Percentiles rank a stretch among this genome's conserved stretches.
Evolutionary conservation across 2,113 vertebrate genomes (phyloP).

Genomic region (Nothobranchius kuhntae): DNA sequence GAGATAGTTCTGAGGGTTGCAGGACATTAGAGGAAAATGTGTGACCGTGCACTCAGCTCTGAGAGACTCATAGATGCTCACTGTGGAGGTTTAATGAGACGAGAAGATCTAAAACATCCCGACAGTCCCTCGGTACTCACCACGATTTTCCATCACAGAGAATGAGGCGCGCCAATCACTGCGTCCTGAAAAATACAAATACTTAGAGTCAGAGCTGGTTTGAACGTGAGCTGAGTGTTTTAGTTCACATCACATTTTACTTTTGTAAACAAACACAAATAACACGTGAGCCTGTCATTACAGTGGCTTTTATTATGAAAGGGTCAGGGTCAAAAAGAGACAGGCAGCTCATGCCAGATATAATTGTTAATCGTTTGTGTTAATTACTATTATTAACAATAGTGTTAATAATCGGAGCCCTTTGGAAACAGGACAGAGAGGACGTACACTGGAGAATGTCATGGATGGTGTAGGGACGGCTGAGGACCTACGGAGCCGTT

Average conservation of each 20-base stretch:
- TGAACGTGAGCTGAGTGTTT: slow-evolving; percentile 8
- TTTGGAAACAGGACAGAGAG: neutral
- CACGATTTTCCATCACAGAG: slow-evolving; percentile 84
- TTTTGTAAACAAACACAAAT: too few species aligned
- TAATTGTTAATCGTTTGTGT: too few species aligned
- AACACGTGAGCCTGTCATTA: too few species aligned
- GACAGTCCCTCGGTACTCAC: slow-evolving; percentile 68
- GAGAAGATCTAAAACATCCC: slow-evolving; percentile 3
- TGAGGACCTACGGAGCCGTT: slow-evolving; percentile 51
- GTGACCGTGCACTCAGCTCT: too few species aligned
- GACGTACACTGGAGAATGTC: slow-evolving; percentile 77
- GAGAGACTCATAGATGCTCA: slow-evolving; percentile 2
- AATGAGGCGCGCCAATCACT: slow-evolving; percentile 69
- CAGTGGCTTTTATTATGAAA: too few species aligned
- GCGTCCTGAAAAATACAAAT: slow-evolving; percentile 70
- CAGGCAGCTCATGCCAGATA: too few species aligned
- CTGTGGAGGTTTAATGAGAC: neutral
- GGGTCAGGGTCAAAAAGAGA: too few species aligned
- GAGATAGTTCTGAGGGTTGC: slow-evolving; percentile 12
- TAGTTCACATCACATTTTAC: too few species aligned
- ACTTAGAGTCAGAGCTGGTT: slow-evolving; percentile 1
- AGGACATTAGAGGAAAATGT: too few species aligned
- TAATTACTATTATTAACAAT: too few species aligned
- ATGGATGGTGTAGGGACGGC: slow-evolving; percentile 63
- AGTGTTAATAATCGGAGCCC: neutral